Base-by-base conservation (phyloP, 2,888 invertebrate genomes). In the Hetaerina titia region DNA sequence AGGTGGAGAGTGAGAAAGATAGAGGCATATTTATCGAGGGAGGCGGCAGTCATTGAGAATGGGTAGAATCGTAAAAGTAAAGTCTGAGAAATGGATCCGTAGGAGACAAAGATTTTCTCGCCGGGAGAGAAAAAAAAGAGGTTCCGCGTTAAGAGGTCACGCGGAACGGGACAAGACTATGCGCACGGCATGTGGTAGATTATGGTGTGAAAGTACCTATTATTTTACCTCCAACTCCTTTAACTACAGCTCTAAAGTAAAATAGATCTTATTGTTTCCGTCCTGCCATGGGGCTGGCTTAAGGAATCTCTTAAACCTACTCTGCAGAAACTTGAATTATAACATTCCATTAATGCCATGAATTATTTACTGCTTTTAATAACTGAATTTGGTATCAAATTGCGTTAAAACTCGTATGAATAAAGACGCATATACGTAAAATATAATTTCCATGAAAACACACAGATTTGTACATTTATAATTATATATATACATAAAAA, bases 1-100 rank as follows among this genome's bases (percentile, higher is more conserved):
- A 19, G 89, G 31, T 88, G 88, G 45, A 88, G 88, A 57, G 89
- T n/a, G n/a, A n/a, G n/a, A n/a, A n/a, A 89, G 45, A 56, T 15
- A 56, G 57, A 57, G 8, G 19, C 19, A 19, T 22, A 89, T 89
- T 89, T 57, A 56, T 56, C 60, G 60, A 11, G 60, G 60, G 60
- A 15, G 60, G 60, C 60, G 60, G 60, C 60, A 60, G 60, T 60
- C 60, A 60, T 60, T 60, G 60, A 5, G 60, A 17, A 60, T 60
- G 60, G 60, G 60, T 60, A 11, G 60, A 60, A 60, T 60, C 60
- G 60, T 60, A 60, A 60, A 60, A 60, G 60, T 60, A 60, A 60
- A 60, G 60, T 60, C 60, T 60, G 60, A 60, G 13, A 17, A 60
- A 60, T 17, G 60, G 60, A 60, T 11, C 60, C 60, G 60, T 60